These are phyloP conservation scores for Drosophila murphyi DNA, from an alignment of 1,140 invertebrate genomes.

Conservation along the genomic window DNA sequence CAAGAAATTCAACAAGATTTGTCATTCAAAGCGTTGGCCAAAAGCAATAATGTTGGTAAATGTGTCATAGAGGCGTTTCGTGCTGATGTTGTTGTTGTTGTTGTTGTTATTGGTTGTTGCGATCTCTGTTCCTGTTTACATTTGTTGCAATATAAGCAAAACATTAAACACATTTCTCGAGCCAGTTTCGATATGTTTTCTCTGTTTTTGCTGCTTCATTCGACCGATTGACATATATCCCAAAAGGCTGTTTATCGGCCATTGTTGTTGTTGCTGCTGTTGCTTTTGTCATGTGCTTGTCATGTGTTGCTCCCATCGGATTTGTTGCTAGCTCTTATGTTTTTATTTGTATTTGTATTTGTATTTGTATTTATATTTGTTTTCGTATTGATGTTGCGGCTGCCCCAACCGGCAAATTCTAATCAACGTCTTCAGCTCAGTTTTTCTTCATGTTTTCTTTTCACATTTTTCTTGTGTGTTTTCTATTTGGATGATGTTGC, in stretches of 20 bases:
- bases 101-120: constrained; percentile 21
- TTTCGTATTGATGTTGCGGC: neutral
- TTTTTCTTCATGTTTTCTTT: constrained; percentile 29
- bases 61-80: constrained; percentile 60
- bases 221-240: constrained; percentile 68
- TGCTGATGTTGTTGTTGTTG: constrained; percentile 27
- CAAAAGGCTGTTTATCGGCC: constrained; percentile 31
- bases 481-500: constrained; percentile 30
- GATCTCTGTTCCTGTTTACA: constrained; percentile 74
- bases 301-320: constrained; percentile 23
- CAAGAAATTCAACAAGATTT: constrained; percentile 65
- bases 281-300: neutral
- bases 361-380: constrained; percentile 23
- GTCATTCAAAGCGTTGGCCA: constrained; percentile 55
- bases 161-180: constrained; percentile 53
- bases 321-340: constrained; percentile 27
- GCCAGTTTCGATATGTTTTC: constrained; percentile 46
- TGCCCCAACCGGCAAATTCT: constrained; percentile 47
- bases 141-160: constrained; percentile 71
- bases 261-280: neutral
- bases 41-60: constrained; percentile 66
- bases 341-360: constrained; percentile 22
- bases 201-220: constrained; percentile 30
- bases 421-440: constrained; percentile 53
- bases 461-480: constrained; percentile 6